phyloP scores from a whole-genome alignment of 2,113 vertebrate genomes.

The Rhombomys opimus region DNA sequence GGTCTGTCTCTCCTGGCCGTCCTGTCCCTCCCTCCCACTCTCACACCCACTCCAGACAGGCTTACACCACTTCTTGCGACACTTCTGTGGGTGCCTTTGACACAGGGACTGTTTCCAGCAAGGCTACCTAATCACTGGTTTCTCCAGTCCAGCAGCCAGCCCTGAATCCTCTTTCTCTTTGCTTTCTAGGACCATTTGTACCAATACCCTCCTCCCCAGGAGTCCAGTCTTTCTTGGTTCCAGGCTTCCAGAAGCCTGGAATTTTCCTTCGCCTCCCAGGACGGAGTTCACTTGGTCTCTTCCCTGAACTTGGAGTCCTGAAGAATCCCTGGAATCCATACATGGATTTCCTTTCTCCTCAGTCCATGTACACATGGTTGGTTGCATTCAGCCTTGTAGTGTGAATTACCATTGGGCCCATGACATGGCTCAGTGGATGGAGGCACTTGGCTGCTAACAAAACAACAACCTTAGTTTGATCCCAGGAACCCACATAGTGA shows the following conservation, averaged over 20 bases:
- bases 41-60: background rate
- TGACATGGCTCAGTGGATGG: background rate
- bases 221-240: background rate
- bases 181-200: rapidly evolving
- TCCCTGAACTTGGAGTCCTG: background rate
- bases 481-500: too few species aligned
- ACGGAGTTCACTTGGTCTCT: background rate
- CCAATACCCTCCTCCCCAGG: background rate
- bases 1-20: background rate
- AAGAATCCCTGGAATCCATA: background rate
- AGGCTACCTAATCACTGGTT: too few species aligned
- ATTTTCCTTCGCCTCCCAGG: background rate
- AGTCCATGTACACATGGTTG: rapidly evolving
- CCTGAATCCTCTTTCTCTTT: background rate
- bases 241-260: rapidly evolving
- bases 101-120: background rate
- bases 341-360: background rate
- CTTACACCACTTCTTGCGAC: background rate
- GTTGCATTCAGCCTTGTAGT: background rate
- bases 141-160: rapidly evolving
- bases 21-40: background rate
- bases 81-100: background rate
- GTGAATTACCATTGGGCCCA: background rate
- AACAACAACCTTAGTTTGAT: background rate
- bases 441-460: background rate